A percentile compares a stretch with the other conserved stretches of the same genome.
These are phyloP conservation scores for Furcula furcula DNA, from an alignment of 2,888 invertebrate genomes.

Conservation along the genomic window DNA sequence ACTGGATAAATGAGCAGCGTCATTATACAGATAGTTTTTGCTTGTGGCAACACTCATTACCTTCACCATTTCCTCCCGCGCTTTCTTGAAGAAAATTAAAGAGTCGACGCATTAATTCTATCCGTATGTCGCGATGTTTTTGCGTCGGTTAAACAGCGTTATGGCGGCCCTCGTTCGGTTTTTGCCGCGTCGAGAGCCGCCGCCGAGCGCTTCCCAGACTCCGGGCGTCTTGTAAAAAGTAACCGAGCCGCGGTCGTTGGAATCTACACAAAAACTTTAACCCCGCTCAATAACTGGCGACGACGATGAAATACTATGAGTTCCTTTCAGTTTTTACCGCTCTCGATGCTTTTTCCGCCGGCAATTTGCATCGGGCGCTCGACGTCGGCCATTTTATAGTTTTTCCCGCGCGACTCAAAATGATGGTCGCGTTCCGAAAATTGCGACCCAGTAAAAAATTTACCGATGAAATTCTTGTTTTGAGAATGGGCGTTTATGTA, in stretches of 20 bases:
- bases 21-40: constrained; percentile 74
- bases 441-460: constrained; percentile 54
- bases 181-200: constrained; percentile 51
- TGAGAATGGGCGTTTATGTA: constrained; percentile 61
- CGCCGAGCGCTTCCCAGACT: constrained; percentile 70
- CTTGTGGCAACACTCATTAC: constrained; percentile 72
- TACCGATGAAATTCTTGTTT: constrained; percentile 67
- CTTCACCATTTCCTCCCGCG: constrained; percentile 76
- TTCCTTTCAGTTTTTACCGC: constrained; percentile 70
- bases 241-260: constrained; percentile 47
- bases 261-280: constrained; percentile 68
- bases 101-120: constrained; percentile 77
- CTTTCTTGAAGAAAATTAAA: constrained; percentile 80
- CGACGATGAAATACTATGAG: constrained; percentile 79
- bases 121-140: constrained; percentile 71
- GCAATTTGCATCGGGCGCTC: constrained; percentile 69
- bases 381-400: constrained; percentile 63
- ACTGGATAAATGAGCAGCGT: constrained; percentile 61
- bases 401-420: constrained; percentile 62
- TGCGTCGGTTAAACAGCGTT: constrained; percentile 62
- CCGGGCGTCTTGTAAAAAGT: constrained; percentile 47
- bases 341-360: constrained; percentile 57
- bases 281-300: constrained; percentile 73
- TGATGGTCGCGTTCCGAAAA: constrained; percentile 65
- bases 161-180: constrained; percentile 63